Percentiles rank a stretch among this genome's conserved stretches.
phyloP scores from a whole-genome alignment of 2,888 invertebrate genomes.

The Eubasilissa splendida region DNA sequence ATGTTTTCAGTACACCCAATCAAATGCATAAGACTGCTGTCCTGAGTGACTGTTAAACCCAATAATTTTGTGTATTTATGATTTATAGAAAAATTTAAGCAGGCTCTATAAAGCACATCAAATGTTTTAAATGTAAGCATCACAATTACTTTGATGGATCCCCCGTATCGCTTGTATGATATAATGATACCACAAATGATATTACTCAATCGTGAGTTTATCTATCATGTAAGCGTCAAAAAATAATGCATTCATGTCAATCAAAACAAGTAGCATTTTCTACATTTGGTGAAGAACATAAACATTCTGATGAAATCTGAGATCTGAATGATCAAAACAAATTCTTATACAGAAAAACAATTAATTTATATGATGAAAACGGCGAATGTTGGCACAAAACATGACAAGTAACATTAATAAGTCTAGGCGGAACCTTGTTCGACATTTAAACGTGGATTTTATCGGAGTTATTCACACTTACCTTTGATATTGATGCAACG shows the following conservation, averaged over 20 bases:
- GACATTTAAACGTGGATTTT: constrained; percentile 27
- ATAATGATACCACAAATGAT: no score
- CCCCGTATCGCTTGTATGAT: no score
- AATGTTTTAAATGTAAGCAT: no score
- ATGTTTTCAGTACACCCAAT: no score
- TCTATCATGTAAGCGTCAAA: background rate
- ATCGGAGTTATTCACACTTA: constrained; percentile 14
- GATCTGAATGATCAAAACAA: background rate
- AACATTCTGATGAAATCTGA: background rate
- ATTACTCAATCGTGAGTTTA: no score
- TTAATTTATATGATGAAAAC: constrained; percentile 25
- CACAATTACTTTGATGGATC: no score
- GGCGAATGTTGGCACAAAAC: constrained; percentile 29
- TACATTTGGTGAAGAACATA: background rate
- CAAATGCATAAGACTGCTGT: no score
- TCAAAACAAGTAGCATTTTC: constrained; percentile 12
- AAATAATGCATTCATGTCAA: background rate
- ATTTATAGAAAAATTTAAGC: no score
- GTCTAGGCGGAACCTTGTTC: constrained; percentile 44
- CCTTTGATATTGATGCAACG: constrained; percentile 50
- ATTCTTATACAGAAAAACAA: background rate
- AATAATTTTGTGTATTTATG: no score
- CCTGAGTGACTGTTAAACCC: no score
- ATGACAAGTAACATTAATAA: constrained; percentile 36
- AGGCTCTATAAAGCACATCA: no score